These are phyloP conservation scores for Parasteatoda lunata DNA, from an alignment of 2,888 invertebrate species.

Conservation along the genomic window DNA sequence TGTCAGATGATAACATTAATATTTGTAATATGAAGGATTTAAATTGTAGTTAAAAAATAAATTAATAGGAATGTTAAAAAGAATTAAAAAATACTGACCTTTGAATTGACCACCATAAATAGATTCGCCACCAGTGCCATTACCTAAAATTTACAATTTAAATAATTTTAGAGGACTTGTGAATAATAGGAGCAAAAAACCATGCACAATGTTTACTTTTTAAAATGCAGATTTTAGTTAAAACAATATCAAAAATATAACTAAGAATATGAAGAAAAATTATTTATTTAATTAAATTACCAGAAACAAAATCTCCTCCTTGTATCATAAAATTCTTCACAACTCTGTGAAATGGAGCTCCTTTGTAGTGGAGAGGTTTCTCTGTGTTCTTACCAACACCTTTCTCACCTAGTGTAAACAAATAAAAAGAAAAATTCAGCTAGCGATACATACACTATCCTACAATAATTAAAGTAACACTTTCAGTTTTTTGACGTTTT, in stretches of 20 bases:
- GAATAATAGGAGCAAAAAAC: neutral
- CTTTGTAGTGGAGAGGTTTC: constrained; percentile 92
- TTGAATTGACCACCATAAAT: constrained; percentile 98
- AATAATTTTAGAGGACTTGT: neutral
- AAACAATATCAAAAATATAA: constrained; percentile 1
- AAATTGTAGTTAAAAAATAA: neutral
- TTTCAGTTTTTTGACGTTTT: too few relatives aligned
- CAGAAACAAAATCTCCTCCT: constrained; percentile 81
- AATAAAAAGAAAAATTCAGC: too few relatives aligned
- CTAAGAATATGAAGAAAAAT: constrained; percentile 3
- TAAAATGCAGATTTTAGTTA: neutral
- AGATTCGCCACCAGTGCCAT: constrained; percentile 98
- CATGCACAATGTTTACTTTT: neutral
- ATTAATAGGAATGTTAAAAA: neutral
- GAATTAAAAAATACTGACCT: constrained; percentile 78
- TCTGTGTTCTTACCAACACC: constrained; percentile 82
- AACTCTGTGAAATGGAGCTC: constrained; percentile 91
- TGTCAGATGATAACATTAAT: too few relatives aligned
- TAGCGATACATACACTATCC: too few relatives aligned
- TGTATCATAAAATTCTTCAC: constrained; percentile 96
- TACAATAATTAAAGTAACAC: too few relatives aligned
- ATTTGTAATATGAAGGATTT: too few relatives aligned
- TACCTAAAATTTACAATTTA: constrained; percentile 79
- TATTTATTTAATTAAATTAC: constrained; percentile 78
- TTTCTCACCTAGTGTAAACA: constrained; percentile 81